Evolutionary conservation across 2,888 invertebrate species (phyloP).

Genomic region (Craniophora ligustri): DNA sequence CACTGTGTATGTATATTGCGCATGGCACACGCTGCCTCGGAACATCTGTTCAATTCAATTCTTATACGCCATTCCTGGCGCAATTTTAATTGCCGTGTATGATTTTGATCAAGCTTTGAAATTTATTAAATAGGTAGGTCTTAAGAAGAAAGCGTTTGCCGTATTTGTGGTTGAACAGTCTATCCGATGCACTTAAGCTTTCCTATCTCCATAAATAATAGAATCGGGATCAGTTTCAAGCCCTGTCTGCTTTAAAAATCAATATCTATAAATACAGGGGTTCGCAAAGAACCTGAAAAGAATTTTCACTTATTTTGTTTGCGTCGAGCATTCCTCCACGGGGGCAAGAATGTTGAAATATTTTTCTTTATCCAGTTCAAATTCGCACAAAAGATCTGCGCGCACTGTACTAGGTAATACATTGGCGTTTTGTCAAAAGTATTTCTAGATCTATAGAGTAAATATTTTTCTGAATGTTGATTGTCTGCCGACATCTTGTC

Average conservation of each 20-base stretch:
- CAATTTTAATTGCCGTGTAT: slow-evolving; percentile 46
- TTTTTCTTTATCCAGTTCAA: slow-evolving; percentile 36
- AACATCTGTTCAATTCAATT: slow-evolving; percentile 43
- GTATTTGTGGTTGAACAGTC: slow-evolving; percentile 18
- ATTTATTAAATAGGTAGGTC: slow-evolving; percentile 28
- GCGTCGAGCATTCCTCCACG: slow-evolving; percentile 21
- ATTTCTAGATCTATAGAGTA: slow-evolving; percentile 40
- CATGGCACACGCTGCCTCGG: slow-evolving; percentile 28
- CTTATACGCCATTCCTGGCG: slow-evolving; percentile 33
- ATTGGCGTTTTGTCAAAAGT: slow-evolving; percentile 53
- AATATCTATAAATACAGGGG: slow-evolving; percentile 43
- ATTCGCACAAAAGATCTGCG: slow-evolving; percentile 27
- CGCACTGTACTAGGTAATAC: slow-evolving; percentile 24
- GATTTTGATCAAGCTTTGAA: slow-evolving; percentile 39
- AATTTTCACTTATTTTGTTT: slow-evolving; percentile 39
- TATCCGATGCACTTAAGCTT: slow-evolving; percentile 29
- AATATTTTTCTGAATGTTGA: slow-evolving; percentile 34
- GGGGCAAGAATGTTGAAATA: slow-evolving; percentile 39
- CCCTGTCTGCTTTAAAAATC: slow-evolving; percentile 49
- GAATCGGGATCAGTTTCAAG: slow-evolving; percentile 46
- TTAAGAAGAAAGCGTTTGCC: too few relatives aligned
- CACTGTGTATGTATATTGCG: neutral
- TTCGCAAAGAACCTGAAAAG: slow-evolving; percentile 34
- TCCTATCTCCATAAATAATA: slow-evolving; percentile 38
- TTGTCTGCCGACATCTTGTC: slow-evolving; percentile 25